Base-by-base conservation (phyloP, 2,888 invertebrate genomes). In the Stenodera caucasica region DNA sequence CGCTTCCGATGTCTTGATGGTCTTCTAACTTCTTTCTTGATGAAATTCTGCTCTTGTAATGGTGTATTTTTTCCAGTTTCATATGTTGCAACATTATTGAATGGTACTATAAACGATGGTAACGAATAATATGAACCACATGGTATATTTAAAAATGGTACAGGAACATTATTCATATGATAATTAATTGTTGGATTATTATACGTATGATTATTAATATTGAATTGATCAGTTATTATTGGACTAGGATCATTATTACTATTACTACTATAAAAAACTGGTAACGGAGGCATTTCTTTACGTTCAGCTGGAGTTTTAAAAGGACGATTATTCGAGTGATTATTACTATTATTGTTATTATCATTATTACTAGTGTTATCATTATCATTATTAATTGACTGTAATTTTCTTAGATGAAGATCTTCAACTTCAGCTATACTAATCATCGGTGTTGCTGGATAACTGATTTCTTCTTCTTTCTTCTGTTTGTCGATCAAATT, bases 381-480 rank as follows among this genome's bases (percentile, higher is more conserved):
- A 55, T 26, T 32, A 29, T 18, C 8, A 55, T 32, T 32, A 29
- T 12, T 32, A 23, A 40, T 45, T 21, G 60, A 15, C 21, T 54
- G 53, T 21, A 66, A 58, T 2, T 60, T 61, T 12, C 64, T 57
- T 30, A 67, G 64, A 55, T 72, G 61, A 30, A 74, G 63, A 30
- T 72, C 74, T 66, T 78, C 76, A 8, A 80, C 66, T 66, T 80
- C 79, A 3, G 79, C 79, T 45, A 80, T 80, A 60, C 78, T 78
- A 18, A 80, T 76, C 76, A 80, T 79, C 4, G 77, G 78, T 9
- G 74, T 77, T 12, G 78, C 76, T 11, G 80, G 80, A 70, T 80
- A 80, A 59, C 78, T 78, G n/a, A 77, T 73, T 62, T 77, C 75
- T 55, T 74, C 71, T 52, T 64, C 65, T 57, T 63, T 56, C 45